phyloP scores from a whole-genome alignment of 2,888 invertebrate genomes.

The Augochlorella aurata region DNA sequence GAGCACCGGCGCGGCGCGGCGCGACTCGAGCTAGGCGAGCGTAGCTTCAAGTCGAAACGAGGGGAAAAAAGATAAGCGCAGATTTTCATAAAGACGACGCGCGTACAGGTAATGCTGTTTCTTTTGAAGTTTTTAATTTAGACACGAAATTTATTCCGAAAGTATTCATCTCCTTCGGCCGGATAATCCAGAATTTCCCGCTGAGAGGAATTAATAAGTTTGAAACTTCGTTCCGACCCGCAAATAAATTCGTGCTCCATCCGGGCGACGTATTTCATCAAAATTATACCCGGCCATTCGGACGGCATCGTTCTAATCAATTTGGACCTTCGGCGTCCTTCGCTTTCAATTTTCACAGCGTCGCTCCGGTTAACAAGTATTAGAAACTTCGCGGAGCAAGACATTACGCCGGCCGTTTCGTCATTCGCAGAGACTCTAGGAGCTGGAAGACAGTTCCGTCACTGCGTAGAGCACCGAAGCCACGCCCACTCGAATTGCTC shows the following conservation, averaged over 20 bases:
- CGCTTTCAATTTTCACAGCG: too few relatives aligned
- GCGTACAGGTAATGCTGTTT: constrained; percentile 17
- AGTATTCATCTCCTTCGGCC: not conserved
- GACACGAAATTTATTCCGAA: constrained; percentile 31
- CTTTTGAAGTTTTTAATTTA: constrained; percentile 43
- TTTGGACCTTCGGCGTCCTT: not conserved
- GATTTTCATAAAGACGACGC: constrained; percentile 35
- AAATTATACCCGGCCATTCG: not conserved
- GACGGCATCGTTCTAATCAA: not conserved
- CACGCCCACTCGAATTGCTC: not conserved
- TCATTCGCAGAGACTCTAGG: too few relatives aligned
- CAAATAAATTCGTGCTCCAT: constrained; percentile 13
- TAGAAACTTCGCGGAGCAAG: too few relatives aligned
- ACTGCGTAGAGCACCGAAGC: not conserved
- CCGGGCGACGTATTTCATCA: constrained; percentile 8
- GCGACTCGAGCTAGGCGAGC: not conserved
- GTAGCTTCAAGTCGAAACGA: not conserved
- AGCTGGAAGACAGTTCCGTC: too few relatives aligned
- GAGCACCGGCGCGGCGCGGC: not conserved
- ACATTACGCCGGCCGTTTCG: too few relatives aligned
- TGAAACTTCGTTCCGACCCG: constrained; percentile 22
- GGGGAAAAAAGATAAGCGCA: constrained; percentile 7
- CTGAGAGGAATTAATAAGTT: constrained; percentile 28
- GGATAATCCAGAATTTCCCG: constrained; percentile 7
- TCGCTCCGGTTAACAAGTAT: too few relatives aligned